Percentiles rank a stretch among this genome's conserved stretches.
Evolutionary conservation across 2,888 invertebrate genomes (phyloP).

Genomic region (Lordiphosa andalusiaca): DNA sequence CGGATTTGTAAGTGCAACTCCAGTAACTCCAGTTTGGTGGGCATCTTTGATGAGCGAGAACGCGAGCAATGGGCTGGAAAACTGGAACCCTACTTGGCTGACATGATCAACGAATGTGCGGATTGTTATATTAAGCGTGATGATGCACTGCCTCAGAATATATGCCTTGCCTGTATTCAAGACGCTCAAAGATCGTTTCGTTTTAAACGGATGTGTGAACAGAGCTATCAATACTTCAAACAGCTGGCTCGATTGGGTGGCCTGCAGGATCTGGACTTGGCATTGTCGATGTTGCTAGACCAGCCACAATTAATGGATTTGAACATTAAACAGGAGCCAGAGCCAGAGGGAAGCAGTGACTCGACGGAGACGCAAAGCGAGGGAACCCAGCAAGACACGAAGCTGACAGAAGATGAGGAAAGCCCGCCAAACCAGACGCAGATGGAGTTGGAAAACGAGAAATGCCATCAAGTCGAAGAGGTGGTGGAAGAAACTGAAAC

Average conservation of each 20-base stretch:
- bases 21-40: conserved; percentile 23
- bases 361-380: background rate
- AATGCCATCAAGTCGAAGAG: background rate
- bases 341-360: background rate
- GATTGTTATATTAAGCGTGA: conserved; percentile 23
- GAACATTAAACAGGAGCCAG: background rate
- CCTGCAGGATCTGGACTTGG: conserved; percentile 1
- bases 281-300: conserved; percentile 2
- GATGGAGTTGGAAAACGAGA: background rate
- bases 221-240: conserved; percentile 15
- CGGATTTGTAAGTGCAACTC: conserved; percentile 27
- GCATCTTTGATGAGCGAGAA: conserved; percentile 28
- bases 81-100: conserved; percentile 33
- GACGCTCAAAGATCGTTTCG: conserved; percentile 32
- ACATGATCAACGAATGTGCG: conserved; percentile 41
- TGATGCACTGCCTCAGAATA: conserved; percentile 33
- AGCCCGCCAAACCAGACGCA: too few relatives aligned
- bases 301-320: background rate
- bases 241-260: background rate
- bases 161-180: conserved; percentile 29
- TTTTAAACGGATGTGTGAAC: conserved; percentile 38
- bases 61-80: background rate
- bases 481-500: background rate
- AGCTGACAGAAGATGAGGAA: background rate
- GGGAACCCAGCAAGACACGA: background rate